A percentile compares a stretch with the other conserved stretches of the same genome.
Conservation (phyloP, 2,888 invertebrate species). For the Drosophila nr. perissopoda region DNA sequence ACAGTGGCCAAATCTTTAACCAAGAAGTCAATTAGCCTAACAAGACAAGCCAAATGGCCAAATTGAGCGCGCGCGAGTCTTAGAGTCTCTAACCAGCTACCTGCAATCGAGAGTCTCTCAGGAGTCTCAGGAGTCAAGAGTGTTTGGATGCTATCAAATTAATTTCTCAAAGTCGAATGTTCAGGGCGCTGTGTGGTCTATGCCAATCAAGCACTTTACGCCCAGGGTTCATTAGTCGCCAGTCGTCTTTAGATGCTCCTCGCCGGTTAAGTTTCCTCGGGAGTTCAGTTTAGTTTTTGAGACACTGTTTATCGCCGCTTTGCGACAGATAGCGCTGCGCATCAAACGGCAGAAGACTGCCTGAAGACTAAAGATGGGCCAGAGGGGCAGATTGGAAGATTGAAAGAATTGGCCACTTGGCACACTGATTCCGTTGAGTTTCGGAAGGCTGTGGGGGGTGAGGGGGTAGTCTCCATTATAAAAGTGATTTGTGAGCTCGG, state of each 20-base stretch:
- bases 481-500: conserved; percentile 71
- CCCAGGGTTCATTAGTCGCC: conserved; percentile 71
- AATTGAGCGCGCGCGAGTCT: conserved; percentile 41
- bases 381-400: neutral
- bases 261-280: neutral
- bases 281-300: conserved; percentile 14
- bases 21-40: conserved; percentile 83
- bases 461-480: conserved; percentile 59
- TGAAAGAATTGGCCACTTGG: conserved; percentile 4
- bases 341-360: conserved; percentile 25
- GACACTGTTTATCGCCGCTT: conserved; percentile 51
- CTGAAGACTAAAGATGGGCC: neutral
- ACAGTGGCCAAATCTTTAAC: conserved; percentile 36
- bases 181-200: conserved; percentile 70
- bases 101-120: conserved; percentile 21
- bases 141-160: conserved; percentile 63
- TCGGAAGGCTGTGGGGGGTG: neutral
- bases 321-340: conserved; percentile 55
- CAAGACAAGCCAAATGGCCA: conserved; percentile 70
- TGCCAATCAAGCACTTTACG: conserved; percentile 81
- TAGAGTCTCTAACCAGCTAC: conserved; percentile 41
- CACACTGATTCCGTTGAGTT: neutral
- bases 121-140: conserved; percentile 15
- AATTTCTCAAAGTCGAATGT: conserved; percentile 59
- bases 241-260: neutral